A percentile compares a stretch with the other conserved stretches of the same genome.
Evolutionary conservation across 2,113 vertebrate genomes (phyloP).

Genomic region (Nothoprocta pentlandii): DNA sequence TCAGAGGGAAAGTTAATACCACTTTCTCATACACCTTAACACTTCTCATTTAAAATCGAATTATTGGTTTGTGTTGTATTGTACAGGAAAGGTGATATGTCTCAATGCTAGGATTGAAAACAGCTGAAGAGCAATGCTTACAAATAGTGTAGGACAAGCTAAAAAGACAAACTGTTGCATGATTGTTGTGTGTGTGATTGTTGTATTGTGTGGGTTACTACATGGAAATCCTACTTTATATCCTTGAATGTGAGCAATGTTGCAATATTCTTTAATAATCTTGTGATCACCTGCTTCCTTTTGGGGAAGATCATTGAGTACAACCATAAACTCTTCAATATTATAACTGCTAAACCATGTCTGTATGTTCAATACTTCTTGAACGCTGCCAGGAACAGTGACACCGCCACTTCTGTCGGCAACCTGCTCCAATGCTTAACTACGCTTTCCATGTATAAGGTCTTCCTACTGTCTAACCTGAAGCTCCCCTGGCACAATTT

Average conservation of each 20-base stretch:
- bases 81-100: background rate
- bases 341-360: no score
- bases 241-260: background rate
- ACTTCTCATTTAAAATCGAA: background rate
- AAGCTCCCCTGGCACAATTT: no score
- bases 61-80: background rate
- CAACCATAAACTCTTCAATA: no score
- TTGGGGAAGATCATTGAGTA: background rate
- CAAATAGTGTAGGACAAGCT: background rate
- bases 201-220: background rate
- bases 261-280: background rate
- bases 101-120: background rate
- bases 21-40: background rate
- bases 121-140: background rate
- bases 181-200: background rate
- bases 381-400: no score
- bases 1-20: background rate
- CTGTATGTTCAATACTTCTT: no score
- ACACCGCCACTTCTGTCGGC: no score
- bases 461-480: no score
- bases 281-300: background rate
- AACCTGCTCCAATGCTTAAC: no score
- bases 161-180: background rate
- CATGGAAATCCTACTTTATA: background rate
- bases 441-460: no score